A percentile compares a stretch with the other conserved stretches of the same genome.
Conservation (phyloP, 2,797 vertebrate species). For the Denticeps clupeoides region DNA sequence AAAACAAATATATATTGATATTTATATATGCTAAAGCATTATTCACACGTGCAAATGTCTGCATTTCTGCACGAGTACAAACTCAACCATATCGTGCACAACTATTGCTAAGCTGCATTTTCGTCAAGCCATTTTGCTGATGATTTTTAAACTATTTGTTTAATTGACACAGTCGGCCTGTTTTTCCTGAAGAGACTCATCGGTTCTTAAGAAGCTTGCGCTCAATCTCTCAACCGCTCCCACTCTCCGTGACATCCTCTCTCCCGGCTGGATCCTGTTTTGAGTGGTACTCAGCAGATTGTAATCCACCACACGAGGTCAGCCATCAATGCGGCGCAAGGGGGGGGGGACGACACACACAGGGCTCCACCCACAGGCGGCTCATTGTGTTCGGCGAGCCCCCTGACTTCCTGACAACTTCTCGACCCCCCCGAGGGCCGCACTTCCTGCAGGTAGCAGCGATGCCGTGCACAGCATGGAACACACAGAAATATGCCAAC, state of each 20-base stretch:
- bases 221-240: neutral
- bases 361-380: slow-evolving; percentile 27
- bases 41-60: no score
- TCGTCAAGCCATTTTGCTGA: no score
- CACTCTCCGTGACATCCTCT: neutral
- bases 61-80: no score
- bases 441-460: slow-evolving; percentile 35
- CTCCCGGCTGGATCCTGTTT: slow-evolving; percentile 28
- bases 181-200: no score
- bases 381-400: slow-evolving; percentile 43
- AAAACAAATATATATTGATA: no score
- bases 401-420: slow-evolving; percentile 45
- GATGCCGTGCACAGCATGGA: slow-evolving; percentile 13
- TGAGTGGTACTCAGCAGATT: slow-evolving; percentile 39
- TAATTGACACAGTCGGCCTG: no score
- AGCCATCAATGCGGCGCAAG: slow-evolving; percentile 19
- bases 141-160: no score
- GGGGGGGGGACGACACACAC: slow-evolving; percentile 27
- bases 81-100: no score
- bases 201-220: neutral
- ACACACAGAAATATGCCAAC: no score
- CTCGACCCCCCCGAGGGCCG: slow-evolving; percentile 30
- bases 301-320: slow-evolving; percentile 29
- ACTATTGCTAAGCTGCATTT: no score
- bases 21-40: no score